Base-by-base conservation (phyloP, 2,797 vertebrate genomes). In the Oreortyx pictus region DNA sequence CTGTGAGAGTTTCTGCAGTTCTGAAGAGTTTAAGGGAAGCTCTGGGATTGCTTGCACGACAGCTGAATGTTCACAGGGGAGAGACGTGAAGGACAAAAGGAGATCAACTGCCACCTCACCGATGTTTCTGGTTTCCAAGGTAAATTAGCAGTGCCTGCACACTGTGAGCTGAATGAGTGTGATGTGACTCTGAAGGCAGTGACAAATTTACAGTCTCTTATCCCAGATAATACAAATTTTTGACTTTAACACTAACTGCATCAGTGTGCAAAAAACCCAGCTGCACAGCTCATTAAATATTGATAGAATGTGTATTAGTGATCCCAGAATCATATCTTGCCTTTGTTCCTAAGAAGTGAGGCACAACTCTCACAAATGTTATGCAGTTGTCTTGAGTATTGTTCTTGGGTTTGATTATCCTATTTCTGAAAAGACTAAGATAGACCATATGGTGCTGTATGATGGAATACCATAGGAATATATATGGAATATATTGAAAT, bases 81-180 rank as follows among this genome's bases (percentile, higher is more conserved):
- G 27, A 79, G 19, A 7, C 9, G 7, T 0, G 4, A 74, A 88
- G 14, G 37, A 24, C 17, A 59, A 78, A 79, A 20, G 5, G 24
- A 73, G 11, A 11, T 27, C 11, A 64, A 50, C 4, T n/a, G 27
- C 33, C 18, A 33, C 3, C 82, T 17, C 60, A 39, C 41, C 0
- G 1, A 77, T 31, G 5, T 66, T 93, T 86, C 60, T 15, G 2
- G 4, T 90, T 94, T 86, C 65, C 10, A 64, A 74, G 19, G 31
- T 64, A 76, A 88, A 71, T 64, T 60, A 82, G 2, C 27, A 41
- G 24, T 29, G 9, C 2, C 14, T 37, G 22, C 60, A 33, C 24
- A 2, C 11, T 61, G 49, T 1, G 16, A 66, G 24, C 4, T 76
- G 50, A 31, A 49, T 41, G 14, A 0, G 1, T 43, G 14, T 19